Percentiles rank a stretch among this genome's conserved stretches.
Evolutionary conservation across 2,113 vertebrate genomes (phyloP).

Genomic region (Tympanuchus pallidicinctus): DNA sequence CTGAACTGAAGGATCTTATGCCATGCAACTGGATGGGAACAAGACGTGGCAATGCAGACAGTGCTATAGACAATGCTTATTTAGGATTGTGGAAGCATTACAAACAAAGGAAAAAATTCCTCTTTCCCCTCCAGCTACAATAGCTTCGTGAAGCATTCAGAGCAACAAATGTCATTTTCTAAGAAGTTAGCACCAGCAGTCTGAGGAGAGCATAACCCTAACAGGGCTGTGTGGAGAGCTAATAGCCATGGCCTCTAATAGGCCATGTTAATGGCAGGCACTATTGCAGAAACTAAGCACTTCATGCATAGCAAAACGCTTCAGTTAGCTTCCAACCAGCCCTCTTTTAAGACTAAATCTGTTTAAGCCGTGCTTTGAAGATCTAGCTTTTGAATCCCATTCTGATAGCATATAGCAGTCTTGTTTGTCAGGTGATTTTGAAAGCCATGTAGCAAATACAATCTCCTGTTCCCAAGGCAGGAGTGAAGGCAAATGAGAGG

Average conservation of each 20-base stretch:
- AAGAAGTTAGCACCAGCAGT: neutral
- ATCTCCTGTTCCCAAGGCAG: slow-evolving; percentile 30
- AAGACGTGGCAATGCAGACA: neutral
- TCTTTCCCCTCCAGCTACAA: slow-evolving; percentile 30
- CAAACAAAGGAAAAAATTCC: slow-evolving; percentile 51
- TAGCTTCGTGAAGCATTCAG: slow-evolving; percentile 19
- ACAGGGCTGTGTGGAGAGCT: neutral
- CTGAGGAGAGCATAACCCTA: neutral
- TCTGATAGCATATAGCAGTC: slow-evolving; percentile 16
- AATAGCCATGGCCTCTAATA: neutral
- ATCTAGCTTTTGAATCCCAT: slow-evolving; percentile 10
- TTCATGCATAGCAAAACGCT: neutral
- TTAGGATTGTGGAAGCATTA: slow-evolving; percentile 49
- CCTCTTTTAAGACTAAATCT: neutral
- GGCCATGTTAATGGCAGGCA: neutral
- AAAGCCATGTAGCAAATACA: slow-evolving; percentile 1
- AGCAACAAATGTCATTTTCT: slow-evolving; percentile 30
- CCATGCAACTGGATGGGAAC: slow-evolving; percentile 55
- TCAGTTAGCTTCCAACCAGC: neutral
- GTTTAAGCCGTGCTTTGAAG: slow-evolving; percentile 48
- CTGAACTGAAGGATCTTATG: slow-evolving; percentile 10
- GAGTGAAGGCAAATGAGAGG: neutral
- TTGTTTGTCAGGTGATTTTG: slow-evolving; percentile 17
- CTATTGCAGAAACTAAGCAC: neutral
- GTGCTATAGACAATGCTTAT: slow-evolving; percentile 52